These are phyloP conservation scores for Xylocopa sonorina DNA, from an alignment of 1,140 invertebrate genomes.

Conservation along the genomic window DNA sequence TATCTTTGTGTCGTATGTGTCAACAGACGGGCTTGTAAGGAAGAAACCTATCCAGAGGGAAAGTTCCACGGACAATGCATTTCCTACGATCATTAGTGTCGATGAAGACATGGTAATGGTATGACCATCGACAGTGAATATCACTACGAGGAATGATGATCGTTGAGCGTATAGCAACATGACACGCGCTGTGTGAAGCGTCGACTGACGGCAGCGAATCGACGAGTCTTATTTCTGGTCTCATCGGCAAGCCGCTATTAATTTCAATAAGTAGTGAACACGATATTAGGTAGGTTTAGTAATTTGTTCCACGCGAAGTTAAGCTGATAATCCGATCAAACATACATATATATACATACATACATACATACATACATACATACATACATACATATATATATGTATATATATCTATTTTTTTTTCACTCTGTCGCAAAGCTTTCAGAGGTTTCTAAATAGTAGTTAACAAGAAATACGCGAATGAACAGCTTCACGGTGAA, in stretches of 20 bases:
- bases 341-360: slow-evolving; percentile 31
- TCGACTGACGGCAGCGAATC: slow-evolving; percentile 51
- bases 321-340: slow-evolving; percentile 49
- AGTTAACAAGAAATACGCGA: slow-evolving; percentile 37
- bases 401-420: too few relatives aligned
- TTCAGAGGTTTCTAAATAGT: slow-evolving; percentile 47
- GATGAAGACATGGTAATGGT: slow-evolving; percentile 82
- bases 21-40: slow-evolving; percentile 77
- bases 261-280: slow-evolving; percentile 72
- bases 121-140: slow-evolving; percentile 68
- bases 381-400: slow-evolving; percentile 7
- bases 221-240: slow-evolving; percentile 55
- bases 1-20: slow-evolving; percentile 34
- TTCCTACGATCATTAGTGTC: slow-evolving; percentile 78
- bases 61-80: slow-evolving; percentile 79
- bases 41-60: slow-evolving; percentile 80
- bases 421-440: slow-evolving; percentile 54
- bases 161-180: slow-evolving; percentile 42
- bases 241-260: slow-evolving; percentile 58
- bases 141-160: slow-evolving; percentile 39
- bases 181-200: slow-evolving; percentile 55
- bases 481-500: slow-evolving; percentile 32
- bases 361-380: background rate
- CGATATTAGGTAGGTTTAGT: slow-evolving; percentile 73
- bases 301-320: slow-evolving; percentile 72